phyloP scores from a whole-genome alignment of 2,113 vertebrate species.

The Camelus bactrianus region DNA sequence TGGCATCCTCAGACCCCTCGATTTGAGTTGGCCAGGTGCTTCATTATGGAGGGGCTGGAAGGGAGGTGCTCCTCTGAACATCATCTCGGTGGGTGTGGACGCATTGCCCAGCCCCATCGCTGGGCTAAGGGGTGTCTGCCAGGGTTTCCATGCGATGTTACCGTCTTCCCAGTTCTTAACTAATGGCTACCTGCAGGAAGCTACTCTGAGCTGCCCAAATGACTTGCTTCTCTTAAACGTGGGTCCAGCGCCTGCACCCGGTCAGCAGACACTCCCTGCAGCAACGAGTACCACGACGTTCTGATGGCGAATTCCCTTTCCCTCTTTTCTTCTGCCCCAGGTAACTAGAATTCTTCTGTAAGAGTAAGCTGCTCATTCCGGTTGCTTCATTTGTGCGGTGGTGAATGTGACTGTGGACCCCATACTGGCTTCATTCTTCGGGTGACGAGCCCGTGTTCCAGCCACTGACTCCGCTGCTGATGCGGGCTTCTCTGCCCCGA shows the following conservation, averaged over 20 bases:
- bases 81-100: accelerated
- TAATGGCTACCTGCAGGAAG: neutral
- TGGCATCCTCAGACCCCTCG: too few relatives aligned
- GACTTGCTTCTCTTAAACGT: neutral
- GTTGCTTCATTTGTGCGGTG: accelerated
- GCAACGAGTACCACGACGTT: neutral
- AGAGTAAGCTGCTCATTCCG: neutral
- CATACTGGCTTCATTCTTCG: neutral
- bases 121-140: neutral
- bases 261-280: accelerated
- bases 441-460: too few relatives aligned
- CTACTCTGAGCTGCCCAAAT: neutral
- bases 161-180: neutral
- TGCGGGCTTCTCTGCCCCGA: neutral
- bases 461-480: neutral
- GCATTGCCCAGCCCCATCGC: accelerated
- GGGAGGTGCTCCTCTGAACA: neutral
- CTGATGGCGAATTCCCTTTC: neutral
- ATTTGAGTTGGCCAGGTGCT: neutral
- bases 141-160: neutral
- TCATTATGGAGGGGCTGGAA: accelerated
- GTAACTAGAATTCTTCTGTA: neutral
- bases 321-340: neutral
- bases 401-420: neutral
- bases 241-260: neutral